These are phyloP conservation scores for Antedon bifida DNA, from an alignment of 35 echinoderm and acorn worm genomes.

Conservation along the genomic window DNA sequence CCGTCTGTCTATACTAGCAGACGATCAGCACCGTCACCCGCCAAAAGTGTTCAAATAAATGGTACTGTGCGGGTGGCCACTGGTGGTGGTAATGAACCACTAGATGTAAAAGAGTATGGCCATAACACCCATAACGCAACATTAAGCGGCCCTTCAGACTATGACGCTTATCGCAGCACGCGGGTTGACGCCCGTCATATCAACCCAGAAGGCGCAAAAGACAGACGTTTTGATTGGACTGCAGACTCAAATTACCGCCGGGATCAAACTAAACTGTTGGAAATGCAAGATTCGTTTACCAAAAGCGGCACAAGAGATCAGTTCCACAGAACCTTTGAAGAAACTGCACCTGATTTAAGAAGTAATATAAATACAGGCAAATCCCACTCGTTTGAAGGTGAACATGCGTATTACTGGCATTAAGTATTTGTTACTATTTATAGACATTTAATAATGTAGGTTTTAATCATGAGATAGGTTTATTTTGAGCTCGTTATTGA, in stretches of 20 bases:
- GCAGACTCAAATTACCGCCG: slow-evolving; percentile 42
- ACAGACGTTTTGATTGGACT: slow-evolving; percentile 51
- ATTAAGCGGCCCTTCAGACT: slow-evolving; percentile 32
- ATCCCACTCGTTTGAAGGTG: slow-evolving; percentile 73
- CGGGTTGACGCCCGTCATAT: slow-evolving; percentile 45
- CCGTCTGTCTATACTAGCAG: slow-evolving; percentile 42
- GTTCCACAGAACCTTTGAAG: slow-evolving; percentile 53
- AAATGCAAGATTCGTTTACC: slow-evolving; percentile 84
- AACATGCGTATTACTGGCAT: slow-evolving; percentile 78
- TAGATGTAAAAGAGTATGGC: slow-evolving; percentile 29
- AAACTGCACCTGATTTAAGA: slow-evolving; percentile 71
- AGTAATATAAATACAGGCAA: slow-evolving; percentile 66
- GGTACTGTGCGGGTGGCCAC: slow-evolving; percentile 43
- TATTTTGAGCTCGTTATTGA: too few relatives aligned
- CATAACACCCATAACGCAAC: slow-evolving; percentile 31
- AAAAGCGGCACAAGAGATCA: slow-evolving; percentile 29
- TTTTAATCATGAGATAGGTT: too few relatives aligned
- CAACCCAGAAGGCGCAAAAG: slow-evolving; percentile 45
- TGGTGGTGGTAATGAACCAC: slow-evolving; percentile 38
- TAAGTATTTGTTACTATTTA: too few relatives aligned
- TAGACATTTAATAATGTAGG: too few relatives aligned
- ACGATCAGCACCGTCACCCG: neutral
- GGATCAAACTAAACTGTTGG: slow-evolving; percentile 55
- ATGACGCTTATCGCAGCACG: slow-evolving; percentile 35
- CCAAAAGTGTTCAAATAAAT: slow-evolving; percentile 30